Conservation (phyloP, 2,888 invertebrate species). For the Caenorhabditis sulstoni region DNA sequence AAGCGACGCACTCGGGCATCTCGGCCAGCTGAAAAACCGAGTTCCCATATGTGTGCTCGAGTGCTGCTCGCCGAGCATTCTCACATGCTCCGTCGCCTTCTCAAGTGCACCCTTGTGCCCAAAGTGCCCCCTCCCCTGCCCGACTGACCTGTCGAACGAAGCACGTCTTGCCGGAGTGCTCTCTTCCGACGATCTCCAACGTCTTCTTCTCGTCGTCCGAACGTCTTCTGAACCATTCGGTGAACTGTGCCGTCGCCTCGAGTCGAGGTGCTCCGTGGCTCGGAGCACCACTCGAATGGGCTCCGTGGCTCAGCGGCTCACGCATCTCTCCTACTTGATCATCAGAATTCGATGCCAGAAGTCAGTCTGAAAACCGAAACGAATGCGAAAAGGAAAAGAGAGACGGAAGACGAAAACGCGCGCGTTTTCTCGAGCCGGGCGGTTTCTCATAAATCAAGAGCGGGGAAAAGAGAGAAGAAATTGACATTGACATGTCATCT, state of each 20-base stretch:
- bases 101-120: conserved; percentile 21
- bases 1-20: conserved; percentile 66
- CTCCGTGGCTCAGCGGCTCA: conserved; percentile 41
- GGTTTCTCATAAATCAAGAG: conserved; percentile 45
- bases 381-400: background rate
- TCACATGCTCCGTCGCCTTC: conserved; percentile 52
- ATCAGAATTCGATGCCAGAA: conserved; percentile 4
- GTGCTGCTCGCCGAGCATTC: too few species aligned
- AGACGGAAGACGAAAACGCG: conserved; percentile 1
- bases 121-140: background rate
- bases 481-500: conserved; percentile 56
- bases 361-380: conserved; percentile 4
- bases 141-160: conserved; percentile 62
- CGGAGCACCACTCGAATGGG: conserved; percentile 8
- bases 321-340: conserved; percentile 37
- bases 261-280: conserved; percentile 14
- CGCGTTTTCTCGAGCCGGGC: too few species aligned
- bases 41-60: too few species aligned
- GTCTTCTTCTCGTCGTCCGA: conserved; percentile 11
- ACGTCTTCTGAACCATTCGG: conserved; percentile 38
- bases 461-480: conserved; percentile 5
- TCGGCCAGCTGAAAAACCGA: conserved; percentile 64
- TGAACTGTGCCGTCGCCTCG: conserved; percentile 20
- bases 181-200: conserved; percentile 42
- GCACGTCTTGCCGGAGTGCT: conserved; percentile 63